Evolutionary conservation across 2,797 vertebrate genomes (phyloP).

Genomic region (Eulemur mongoz): DNA sequence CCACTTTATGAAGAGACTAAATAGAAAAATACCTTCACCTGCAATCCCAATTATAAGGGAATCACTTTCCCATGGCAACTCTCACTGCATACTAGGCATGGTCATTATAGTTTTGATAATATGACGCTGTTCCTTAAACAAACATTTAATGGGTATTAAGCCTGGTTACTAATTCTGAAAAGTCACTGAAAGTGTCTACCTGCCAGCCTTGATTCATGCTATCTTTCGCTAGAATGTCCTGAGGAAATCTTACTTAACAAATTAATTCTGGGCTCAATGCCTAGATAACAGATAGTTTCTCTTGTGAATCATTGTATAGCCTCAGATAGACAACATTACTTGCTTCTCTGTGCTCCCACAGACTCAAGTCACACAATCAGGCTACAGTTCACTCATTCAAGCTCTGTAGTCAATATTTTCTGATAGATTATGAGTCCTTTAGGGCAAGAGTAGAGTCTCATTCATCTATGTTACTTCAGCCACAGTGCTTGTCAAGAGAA

Average conservation of each 20-base stretch:
- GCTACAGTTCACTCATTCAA: neutral
- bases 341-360: neutral
- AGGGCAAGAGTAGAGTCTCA: neutral
- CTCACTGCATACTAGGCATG: neutral
- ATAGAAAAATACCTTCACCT: constrained; percentile 33
- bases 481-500: neutral
- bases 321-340: neutral
- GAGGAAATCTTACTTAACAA: neutral
- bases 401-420: neutral
- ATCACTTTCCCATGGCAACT: neutral
- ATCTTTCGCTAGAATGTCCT: neutral
- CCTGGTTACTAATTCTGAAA: constrained; percentile 7
- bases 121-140: neutral
- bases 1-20: neutral
- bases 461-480: neutral
- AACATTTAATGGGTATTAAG: constrained; percentile 2
- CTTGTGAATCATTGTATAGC: neutral
- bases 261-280: neutral
- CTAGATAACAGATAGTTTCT: neutral
- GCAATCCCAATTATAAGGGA: neutral
- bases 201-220: neutral
- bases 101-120: neutral
- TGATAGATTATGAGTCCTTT: neutral
- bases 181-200: neutral
- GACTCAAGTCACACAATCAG: neutral